phyloP scores from a whole-genome alignment of 2,888 invertebrate genomes.

The Criorhina ranunculi region DNA sequence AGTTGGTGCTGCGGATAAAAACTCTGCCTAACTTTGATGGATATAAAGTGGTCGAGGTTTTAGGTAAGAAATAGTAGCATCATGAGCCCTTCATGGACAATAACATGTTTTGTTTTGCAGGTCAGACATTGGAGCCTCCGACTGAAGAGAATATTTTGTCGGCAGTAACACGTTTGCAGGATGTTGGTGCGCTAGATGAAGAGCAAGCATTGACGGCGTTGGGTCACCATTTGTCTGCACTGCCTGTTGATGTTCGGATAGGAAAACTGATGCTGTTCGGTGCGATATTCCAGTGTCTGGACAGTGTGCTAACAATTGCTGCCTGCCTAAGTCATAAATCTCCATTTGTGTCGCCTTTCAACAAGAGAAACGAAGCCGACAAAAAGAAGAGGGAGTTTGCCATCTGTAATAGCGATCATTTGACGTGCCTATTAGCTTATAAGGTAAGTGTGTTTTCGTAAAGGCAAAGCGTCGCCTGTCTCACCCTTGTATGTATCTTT shows the following conservation, averaged over 20 bases:
- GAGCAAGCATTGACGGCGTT: conserved; percentile 91
- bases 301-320: conserved; percentile 96
- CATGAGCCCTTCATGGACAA: background rate
- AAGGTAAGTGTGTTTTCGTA: conserved; percentile 85
- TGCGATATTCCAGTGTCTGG: conserved; percentile 95
- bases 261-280: conserved; percentile 97
- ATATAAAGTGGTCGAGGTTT: conserved; percentile 80
- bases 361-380: conserved; percentile 89
- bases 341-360: conserved; percentile 91
- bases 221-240: conserved; percentile 93
- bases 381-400: conserved; percentile 91
- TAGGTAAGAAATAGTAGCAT: conserved; percentile 75
- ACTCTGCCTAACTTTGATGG: conserved; percentile 85
- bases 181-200: conserved; percentile 92
- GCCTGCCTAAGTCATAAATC: conserved; percentile 92
- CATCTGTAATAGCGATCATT: conserved; percentile 93
- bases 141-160: conserved; percentile 88
- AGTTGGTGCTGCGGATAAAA: conserved; percentile 90
- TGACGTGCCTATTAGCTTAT: conserved; percentile 93
- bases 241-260: conserved; percentile 95
- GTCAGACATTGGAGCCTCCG: conserved; percentile 91
- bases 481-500: background rate
- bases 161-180: conserved; percentile 89
- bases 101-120: conserved; percentile 82
- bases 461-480: background rate